phyloP scores from a whole-genome alignment of 2,888 invertebrate species.

The Rotaria sp. region DNA sequence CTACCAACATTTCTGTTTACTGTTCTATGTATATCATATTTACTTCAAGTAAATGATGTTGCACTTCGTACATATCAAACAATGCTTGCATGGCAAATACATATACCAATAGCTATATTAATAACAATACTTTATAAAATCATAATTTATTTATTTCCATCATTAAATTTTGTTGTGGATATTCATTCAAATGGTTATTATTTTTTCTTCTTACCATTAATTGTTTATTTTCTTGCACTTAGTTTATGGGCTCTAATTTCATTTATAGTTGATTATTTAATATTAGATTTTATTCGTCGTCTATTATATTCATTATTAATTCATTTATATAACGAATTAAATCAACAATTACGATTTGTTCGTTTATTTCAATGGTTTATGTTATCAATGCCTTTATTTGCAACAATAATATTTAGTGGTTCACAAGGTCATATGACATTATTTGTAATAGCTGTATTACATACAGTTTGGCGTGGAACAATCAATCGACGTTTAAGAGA shows the following conservation, averaged over 20 bases:
- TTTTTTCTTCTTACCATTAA: neutral
- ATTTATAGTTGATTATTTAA: neutral
- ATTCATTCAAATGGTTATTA: constrained; percentile 13
- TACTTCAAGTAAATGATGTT: neutral
- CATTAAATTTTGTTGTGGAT: neutral
- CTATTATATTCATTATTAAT: neutral
- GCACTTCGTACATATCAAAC: neutral
- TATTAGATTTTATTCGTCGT: neutral
- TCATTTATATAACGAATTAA: neutral
- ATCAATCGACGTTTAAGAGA: neutral
- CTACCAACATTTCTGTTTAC: constrained; percentile 11
- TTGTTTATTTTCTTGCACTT: neutral
- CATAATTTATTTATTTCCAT: neutral
- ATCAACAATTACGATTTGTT: neutral
- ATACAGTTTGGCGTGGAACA: neutral
- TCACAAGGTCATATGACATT: neutral
- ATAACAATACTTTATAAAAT: neutral
- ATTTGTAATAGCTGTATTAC: neutral
- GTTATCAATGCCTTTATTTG: neutral
- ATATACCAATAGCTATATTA: neutral
- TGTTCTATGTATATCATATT: constrained; percentile 21
- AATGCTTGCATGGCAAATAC: constrained; percentile 15
- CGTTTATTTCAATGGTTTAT: neutral
- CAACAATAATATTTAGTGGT: neutral
- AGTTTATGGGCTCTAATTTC: neutral